Conservation (phyloP, 1,140 invertebrate genomes). For the Brachionus plicatilis region DNA sequence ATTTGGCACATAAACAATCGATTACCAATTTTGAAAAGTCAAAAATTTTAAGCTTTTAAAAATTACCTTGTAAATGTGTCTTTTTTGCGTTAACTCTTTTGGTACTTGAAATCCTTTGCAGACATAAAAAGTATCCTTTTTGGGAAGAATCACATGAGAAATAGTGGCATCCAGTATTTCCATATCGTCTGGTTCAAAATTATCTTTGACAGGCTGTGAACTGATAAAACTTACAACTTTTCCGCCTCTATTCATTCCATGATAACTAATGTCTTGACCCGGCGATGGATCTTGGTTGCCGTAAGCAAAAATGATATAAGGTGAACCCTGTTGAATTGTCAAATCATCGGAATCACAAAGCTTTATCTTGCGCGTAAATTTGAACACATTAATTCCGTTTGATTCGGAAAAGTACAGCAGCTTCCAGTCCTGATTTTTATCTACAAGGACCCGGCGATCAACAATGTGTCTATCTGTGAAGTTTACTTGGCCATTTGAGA, state of each 20-base stretch:
- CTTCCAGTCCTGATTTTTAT: conserved; percentile 35
- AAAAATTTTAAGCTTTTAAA: no score
- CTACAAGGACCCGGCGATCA: neutral
- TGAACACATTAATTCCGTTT: conserved; percentile 39
- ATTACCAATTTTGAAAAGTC: no score
- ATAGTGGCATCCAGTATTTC: neutral
- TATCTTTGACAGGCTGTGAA: neutral
- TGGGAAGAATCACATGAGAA: conserved; percentile 1
- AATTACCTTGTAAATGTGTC: conserved; percentile 32
- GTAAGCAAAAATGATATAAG: conserved; percentile 38
- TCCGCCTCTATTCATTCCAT: conserved; percentile 12
- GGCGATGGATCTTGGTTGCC: conserved; percentile 5
- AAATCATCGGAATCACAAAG: conserved; percentile 30
- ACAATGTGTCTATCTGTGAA: conserved; percentile 38
- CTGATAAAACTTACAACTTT: conserved; percentile 20
- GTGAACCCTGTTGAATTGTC: conserved; percentile 7
- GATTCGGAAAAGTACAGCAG: conserved; percentile 7
- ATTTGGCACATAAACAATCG: no score
- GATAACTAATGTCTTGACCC: conserved; percentile 10
- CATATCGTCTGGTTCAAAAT: neutral
- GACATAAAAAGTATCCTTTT: conserved; percentile 17
- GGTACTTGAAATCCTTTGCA: conserved; percentile 4
- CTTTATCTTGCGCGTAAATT: conserved; percentile 37
- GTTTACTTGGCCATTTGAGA: conserved; percentile 57
- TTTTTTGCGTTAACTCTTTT: conserved; percentile 24